Evolutionary conservation across 2,888 invertebrate species (phyloP).

Genomic region (Mamestra brassicae): DNA sequence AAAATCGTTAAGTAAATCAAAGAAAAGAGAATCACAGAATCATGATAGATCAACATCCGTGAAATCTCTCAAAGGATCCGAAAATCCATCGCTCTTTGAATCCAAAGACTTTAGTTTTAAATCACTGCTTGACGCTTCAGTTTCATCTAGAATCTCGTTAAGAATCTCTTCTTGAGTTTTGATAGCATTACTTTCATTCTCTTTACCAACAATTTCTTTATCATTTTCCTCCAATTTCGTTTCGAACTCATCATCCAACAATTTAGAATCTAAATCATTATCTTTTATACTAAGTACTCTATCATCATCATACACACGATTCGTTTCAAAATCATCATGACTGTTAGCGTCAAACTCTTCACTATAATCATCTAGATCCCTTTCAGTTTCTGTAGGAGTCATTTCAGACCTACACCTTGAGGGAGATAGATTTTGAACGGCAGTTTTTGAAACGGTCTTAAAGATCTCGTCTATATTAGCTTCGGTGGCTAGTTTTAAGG

Average conservation of each 20-base stretch:
- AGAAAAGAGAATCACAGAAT: constrained; percentile 78
- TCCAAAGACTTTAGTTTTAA: constrained; percentile 51
- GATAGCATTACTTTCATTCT: constrained; percentile 1
- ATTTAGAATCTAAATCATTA: constrained; percentile 26
- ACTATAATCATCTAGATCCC: constrained; percentile 78
- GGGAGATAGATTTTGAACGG: constrained; percentile 83
- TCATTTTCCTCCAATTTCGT: constrained; percentile 35
- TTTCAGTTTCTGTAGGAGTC: constrained; percentile 76
- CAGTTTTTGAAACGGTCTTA: constrained; percentile 85
- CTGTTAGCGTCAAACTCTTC: constrained; percentile 66
- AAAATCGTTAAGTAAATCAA: constrained; percentile 71
- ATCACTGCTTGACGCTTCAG: constrained; percentile 50
- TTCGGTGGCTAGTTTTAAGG: constrained; percentile 78
- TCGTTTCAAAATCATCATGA: constrained; percentile 51
- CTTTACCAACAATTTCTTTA: constrained; percentile 16
- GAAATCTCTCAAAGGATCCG: constrained; percentile 80
- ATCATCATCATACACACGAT: constrained; percentile 35
- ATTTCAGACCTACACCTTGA: constrained; percentile 73
- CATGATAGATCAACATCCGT: constrained; percentile 83
- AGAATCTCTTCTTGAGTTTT: constrained; percentile 59
- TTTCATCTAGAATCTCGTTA: constrained; percentile 65
- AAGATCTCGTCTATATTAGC: constrained; percentile 78
- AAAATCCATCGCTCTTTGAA: constrained; percentile 64
- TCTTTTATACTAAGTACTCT: constrained; percentile 26
- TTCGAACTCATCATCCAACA: constrained; percentile 34